Percentiles rank a stretch among this genome's conserved stretches.
Evolutionary conservation across 2,797 vertebrate genomes (phyloP).

Genomic region (Coranthus polyacanthus): DNA sequence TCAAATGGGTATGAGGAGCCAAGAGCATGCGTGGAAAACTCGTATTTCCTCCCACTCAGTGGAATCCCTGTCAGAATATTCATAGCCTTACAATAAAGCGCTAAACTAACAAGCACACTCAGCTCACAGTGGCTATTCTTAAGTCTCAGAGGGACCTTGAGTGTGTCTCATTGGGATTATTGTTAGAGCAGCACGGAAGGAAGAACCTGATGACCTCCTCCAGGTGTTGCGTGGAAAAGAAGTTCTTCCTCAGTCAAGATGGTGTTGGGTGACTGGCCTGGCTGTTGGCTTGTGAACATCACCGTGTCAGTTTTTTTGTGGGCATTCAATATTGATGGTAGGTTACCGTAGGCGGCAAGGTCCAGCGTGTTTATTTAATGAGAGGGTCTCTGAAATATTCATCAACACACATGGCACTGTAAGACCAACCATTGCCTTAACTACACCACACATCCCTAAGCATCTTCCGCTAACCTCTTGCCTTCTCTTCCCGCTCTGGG

Average conservation of each 20-base stretch:
- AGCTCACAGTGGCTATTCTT: conserved; percentile 33
- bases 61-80: conserved; percentile 49
- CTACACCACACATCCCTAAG: conserved; percentile 30
- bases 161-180: conserved; percentile 38
- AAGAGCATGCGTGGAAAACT: conserved; percentile 32
- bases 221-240: conserved; percentile 49
- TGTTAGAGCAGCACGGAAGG: conserved; percentile 32
- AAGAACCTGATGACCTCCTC: conserved; percentile 52
- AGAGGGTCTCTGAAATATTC: conserved; percentile 80
- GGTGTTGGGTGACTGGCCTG: conserved; percentile 32
- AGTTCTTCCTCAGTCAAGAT: conserved; percentile 17
- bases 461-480: conserved; percentile 20
- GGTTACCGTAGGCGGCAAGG: conserved; percentile 61
- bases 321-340: conserved; percentile 74
- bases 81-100: conserved; percentile 22
- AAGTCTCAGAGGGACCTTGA: conserved; percentile 30
- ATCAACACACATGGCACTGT: conserved; percentile 68
- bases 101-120: conserved; percentile 44
- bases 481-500: conserved; percentile 12
- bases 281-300: conserved; percentile 27
- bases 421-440: conserved; percentile 44
- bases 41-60: conserved; percentile 32
- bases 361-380: conserved; percentile 81
- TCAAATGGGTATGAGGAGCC: conserved; percentile 16
- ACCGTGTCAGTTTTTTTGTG: conserved; percentile 45